A percentile compares a stretch with the other conserved stretches of the same genome.
Conservation (phyloP, 1,140 invertebrate genomes). For the Tetraneura akinire region DNA sequence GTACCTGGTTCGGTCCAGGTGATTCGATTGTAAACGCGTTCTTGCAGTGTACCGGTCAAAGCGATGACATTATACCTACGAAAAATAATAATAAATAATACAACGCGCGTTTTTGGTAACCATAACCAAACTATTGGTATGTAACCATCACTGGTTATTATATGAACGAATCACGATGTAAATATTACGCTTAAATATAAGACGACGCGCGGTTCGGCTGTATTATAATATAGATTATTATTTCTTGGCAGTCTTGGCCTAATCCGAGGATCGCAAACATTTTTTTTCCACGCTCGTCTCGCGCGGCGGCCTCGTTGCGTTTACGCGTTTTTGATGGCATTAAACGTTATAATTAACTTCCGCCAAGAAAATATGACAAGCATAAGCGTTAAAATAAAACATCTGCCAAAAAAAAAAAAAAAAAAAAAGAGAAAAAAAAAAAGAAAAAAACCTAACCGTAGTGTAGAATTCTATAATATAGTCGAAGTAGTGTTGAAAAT, state of each 20-base stretch:
- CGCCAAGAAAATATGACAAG: slow-evolving; percentile 36
- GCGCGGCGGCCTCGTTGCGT: not conserved
- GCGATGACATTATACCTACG: too few relatives aligned
- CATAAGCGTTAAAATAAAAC: slow-evolving; percentile 19
- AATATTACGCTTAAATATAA: not conserved
- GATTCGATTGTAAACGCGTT: too few relatives aligned
- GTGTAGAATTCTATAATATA: not conserved
- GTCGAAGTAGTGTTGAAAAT: not conserved
- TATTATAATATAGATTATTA: too few relatives aligned
- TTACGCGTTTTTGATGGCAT: slow-evolving; percentile 29
- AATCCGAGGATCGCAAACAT: slow-evolving; percentile 13
- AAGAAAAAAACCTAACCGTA: too few relatives aligned
- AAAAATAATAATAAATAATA: too few relatives aligned
- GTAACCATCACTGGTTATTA: too few relatives aligned
- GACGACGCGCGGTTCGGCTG: not conserved
- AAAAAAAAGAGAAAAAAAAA: too few relatives aligned
- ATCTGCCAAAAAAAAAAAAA: slow-evolving; percentile 30
- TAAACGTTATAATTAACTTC: slow-evolving; percentile 16
- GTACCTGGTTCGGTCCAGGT: too few relatives aligned
- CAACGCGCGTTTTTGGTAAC: too few relatives aligned
- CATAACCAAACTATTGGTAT: too few relatives aligned
- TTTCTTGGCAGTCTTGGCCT: slow-evolving; percentile 23
- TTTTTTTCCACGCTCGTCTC: not conserved
- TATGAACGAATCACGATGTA: not conserved
- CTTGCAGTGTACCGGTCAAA: too few relatives aligned